These are phyloP conservation scores for Chamaetylas fuelleborni DNA, from an alignment of 2,113 vertebrate species.

Conservation along the genomic window DNA sequence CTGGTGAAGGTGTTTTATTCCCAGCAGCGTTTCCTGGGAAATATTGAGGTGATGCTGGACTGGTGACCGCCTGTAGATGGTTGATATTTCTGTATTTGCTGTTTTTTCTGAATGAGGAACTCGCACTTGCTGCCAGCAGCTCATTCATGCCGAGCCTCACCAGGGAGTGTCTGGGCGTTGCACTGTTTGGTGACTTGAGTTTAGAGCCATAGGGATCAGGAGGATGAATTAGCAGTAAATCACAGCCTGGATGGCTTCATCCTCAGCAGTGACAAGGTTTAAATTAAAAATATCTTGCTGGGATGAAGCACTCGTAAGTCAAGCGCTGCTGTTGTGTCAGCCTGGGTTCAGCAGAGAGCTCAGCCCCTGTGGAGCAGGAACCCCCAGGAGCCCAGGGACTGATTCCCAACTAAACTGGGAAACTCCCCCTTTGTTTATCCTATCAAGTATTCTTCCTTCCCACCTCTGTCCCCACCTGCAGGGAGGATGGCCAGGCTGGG, in stretches of 20 bases:
- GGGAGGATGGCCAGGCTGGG: background rate
- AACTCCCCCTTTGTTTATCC: conserved; percentile 53
- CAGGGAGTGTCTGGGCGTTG: conserved; percentile 30
- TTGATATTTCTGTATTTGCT: background rate
- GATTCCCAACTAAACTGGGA: conserved; percentile 53
- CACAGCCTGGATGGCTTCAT: conserved; percentile 62
- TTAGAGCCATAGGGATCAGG: conserved; percentile 65
- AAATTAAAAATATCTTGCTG: conserved; percentile 68
- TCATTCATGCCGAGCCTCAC: conserved; percentile 12
- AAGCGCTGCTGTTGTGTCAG: conserved; percentile 24
- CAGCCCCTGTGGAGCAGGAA: conserved; percentile 34
- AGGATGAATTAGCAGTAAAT: conserved; percentile 72
- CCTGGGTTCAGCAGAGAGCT: background rate
- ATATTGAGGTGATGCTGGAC: background rate
- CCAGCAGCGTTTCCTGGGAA: background rate
- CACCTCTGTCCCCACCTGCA: accelerated
- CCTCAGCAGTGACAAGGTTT: conserved; percentile 52
- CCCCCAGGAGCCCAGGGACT: background rate
- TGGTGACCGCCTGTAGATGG: accelerated
- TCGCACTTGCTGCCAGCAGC: conserved; percentile 17
- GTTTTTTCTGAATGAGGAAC: background rate
- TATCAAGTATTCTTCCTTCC: background rate
- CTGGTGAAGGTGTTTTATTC: background rate
- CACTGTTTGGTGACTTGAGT: conserved; percentile 59
- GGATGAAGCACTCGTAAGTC: conserved; percentile 57